A percentile compares a stretch with the other conserved stretches of the same genome.
Conservation (phyloP, 2,113 vertebrate species). For the Tinamus guttatus region DNA sequence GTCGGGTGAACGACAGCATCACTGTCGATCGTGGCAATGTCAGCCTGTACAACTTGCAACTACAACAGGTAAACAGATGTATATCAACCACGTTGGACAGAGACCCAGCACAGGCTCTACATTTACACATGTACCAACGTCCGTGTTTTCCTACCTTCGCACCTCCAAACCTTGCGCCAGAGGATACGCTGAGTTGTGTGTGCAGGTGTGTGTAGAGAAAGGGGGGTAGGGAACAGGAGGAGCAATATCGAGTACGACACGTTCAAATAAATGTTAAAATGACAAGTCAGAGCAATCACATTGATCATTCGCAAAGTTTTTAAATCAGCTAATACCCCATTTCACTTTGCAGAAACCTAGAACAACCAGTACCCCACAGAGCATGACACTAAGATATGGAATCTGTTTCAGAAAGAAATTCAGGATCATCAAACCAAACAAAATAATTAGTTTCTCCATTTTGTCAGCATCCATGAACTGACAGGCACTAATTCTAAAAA, state of each 20-base stretch:
- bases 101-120: conserved; percentile 84
- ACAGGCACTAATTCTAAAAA: background rate
- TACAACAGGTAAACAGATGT: conserved; percentile 96
- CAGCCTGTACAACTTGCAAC: conserved; percentile 99
- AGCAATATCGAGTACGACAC: conserved; percentile 79
- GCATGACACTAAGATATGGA: conserved; percentile 73
- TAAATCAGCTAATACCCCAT: conserved; percentile 77
- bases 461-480: conserved; percentile 43
- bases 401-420: conserved; percentile 75
- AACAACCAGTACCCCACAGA: conserved; percentile 77
- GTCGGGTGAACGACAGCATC: conserved; percentile 99
- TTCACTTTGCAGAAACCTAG: conserved; percentile 77
- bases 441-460: conserved; percentile 85
- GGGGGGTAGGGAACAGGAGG: conserved; percentile 70
- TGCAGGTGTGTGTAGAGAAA: conserved; percentile 79
- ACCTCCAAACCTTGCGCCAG: conserved; percentile 78
- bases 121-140: conserved; percentile 83
- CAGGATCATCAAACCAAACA: conserved; percentile 75
- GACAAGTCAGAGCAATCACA: conserved; percentile 79
- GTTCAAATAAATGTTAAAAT: conserved; percentile 82
- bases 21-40: conserved; percentile 98
- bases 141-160: conserved; percentile 81
- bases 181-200: conserved; percentile 77
- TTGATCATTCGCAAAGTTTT: conserved; percentile 77
- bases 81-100: conserved; percentile 88